phyloP scores from a whole-genome alignment of 2,888 invertebrate genomes.

The Rotaria socialis region DNA sequence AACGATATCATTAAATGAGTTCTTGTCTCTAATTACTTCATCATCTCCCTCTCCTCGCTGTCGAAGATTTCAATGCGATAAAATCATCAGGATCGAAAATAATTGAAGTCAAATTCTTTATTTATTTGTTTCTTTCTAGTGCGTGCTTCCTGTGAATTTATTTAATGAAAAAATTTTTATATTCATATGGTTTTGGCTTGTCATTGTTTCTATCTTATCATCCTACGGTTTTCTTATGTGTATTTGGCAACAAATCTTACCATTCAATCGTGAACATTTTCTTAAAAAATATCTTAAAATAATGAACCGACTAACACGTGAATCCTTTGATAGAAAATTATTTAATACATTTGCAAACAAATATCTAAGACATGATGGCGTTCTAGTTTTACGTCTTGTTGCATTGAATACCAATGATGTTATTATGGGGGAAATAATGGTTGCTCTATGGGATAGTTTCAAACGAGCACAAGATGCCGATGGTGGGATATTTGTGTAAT shows the following conservation, averaged over 20 bases:
- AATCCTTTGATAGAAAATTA: conserved; percentile 45
- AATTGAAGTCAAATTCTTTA: background rate
- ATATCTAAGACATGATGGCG: conserved; percentile 44
- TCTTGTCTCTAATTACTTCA: no score
- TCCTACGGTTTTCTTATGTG: conserved; percentile 43
- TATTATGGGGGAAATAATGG: conserved; percentile 46
- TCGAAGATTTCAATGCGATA: no score
- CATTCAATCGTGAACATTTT: conserved; percentile 43
- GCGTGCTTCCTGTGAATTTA: conserved; percentile 48
- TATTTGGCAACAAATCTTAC: conserved; percentile 43
- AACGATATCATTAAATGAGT: no score
- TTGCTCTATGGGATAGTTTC: conserved; percentile 45
- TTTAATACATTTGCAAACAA: conserved; percentile 42
- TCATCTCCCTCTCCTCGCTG: no score
- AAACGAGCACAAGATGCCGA: conserved; percentile 45
- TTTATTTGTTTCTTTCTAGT: conserved; percentile 47
- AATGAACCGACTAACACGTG: conserved; percentile 44
- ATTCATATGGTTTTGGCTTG: conserved; percentile 47
- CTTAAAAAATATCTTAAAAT: conserved; percentile 46
- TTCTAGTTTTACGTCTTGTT: conserved; percentile 41
- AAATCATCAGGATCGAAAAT: no score
- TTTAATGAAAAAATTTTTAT: conserved; percentile 47
- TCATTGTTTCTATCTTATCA: conserved; percentile 39
- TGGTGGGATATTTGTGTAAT: conserved; percentile 46
- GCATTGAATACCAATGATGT: conserved; percentile 45